Conservation (phyloP, 2,888 invertebrate species). For the Eledona agricola region DNA sequence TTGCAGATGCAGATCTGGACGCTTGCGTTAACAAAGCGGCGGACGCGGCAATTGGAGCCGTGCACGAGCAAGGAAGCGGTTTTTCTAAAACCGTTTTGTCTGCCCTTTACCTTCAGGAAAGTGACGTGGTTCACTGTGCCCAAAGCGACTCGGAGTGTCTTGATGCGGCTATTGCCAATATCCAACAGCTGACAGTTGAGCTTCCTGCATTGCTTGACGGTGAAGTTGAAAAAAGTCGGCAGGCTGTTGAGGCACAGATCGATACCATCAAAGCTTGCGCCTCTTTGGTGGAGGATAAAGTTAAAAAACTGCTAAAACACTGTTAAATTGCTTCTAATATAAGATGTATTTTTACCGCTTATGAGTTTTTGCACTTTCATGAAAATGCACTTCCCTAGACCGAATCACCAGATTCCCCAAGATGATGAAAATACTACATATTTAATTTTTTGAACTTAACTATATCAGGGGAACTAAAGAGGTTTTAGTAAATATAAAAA, state of each 20-base stretch:
- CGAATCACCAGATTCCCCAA: too few species aligned
- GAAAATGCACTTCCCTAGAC: too few species aligned
- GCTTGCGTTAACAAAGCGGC: slow-evolving; percentile 10
- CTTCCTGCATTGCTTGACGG: slow-evolving; percentile 5
- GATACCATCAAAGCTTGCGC: slow-evolving; percentile 6
- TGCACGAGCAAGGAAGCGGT: background rate
- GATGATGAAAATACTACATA: too few species aligned
- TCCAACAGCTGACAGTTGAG: background rate
- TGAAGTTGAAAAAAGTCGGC: slow-evolving; percentile 7
- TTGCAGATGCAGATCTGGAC: background rate
- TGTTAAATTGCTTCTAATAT: too few species aligned
- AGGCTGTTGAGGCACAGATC: slow-evolving; percentile 8
- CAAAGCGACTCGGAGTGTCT: slow-evolving; percentile 7
- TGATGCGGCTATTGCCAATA: background rate
- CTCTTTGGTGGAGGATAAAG: too few species aligned
- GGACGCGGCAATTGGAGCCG: slow-evolving; percentile 2
- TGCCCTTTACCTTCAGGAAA: slow-evolving; percentile 11
- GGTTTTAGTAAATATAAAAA: too few species aligned
- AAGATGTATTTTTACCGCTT: too few species aligned
- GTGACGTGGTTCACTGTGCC: slow-evolving; percentile 5
- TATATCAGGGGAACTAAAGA: too few species aligned
- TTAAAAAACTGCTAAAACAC: too few species aligned
- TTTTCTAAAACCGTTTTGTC: slow-evolving; percentile 1
- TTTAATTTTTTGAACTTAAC: too few species aligned
- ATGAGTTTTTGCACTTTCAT: too few species aligned